phyloP scores from a whole-genome alignment of 2,113 vertebrate genomes.

The Pseudonaja textilis region DNA sequence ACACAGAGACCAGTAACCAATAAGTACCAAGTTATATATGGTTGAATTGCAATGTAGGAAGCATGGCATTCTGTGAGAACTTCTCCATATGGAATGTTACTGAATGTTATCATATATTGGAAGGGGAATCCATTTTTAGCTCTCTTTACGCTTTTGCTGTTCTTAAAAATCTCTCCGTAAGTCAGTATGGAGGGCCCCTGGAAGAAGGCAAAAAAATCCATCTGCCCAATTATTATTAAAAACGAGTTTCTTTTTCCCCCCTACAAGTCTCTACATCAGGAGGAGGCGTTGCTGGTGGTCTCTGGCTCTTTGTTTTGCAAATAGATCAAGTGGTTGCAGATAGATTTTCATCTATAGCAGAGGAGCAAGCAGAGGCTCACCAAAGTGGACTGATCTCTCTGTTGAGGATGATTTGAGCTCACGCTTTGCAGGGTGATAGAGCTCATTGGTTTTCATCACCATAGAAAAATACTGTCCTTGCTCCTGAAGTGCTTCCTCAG shows the following conservation, averaged over 20 bases:
- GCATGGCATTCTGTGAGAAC: background rate
- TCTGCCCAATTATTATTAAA: background rate
- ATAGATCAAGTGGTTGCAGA: background rate
- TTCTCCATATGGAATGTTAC: background rate
- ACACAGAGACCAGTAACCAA: background rate
- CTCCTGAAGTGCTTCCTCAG: background rate
- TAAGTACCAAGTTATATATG: background rate
- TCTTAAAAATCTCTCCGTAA: background rate
- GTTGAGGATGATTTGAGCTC: background rate
- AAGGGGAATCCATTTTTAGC: background rate
- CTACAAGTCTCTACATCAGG: background rate
- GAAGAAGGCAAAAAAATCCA: background rate
- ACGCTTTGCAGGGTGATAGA: background rate
- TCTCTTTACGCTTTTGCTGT: background rate
- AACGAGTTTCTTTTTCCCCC: background rate
- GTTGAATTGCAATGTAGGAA: background rate
- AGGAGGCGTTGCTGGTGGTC: background rate
- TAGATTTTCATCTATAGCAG: background rate
- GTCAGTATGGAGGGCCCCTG: background rate
- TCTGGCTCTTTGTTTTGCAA: background rate
- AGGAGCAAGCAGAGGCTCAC: background rate
- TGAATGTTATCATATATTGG: background rate
- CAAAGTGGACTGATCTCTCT: background rate
- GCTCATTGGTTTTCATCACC: background rate
- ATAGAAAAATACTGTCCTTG: background rate